Percentiles rank a stretch among this genome's conserved stretches.
These are phyloP conservation scores for Noctilio leporinus DNA, from an alignment of 2,113 vertebrate species.

Conservation along the genomic window DNA sequence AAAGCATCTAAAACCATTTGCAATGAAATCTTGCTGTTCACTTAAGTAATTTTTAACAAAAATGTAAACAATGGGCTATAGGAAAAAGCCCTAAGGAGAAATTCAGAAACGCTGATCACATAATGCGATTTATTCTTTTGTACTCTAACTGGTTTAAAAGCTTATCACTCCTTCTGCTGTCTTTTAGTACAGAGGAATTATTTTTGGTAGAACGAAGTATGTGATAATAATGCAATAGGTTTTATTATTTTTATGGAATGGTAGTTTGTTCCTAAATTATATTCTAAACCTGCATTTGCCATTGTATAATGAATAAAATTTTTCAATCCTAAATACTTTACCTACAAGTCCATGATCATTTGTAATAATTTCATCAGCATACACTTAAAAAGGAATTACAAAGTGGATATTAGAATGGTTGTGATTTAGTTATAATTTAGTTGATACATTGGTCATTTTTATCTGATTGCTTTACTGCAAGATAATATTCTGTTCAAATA, in stretches of 20 bases:
- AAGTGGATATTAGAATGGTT: not conserved
- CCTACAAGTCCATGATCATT: not conserved
- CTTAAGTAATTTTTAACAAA: not conserved
- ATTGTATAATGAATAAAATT: not conserved
- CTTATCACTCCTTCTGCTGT: not conserved
- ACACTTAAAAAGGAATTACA: not conserved
- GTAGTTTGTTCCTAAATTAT: constrained; percentile 17
- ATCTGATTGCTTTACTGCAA: constrained; percentile 54
- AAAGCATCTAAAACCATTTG: not conserved
- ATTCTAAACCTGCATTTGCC: not conserved
- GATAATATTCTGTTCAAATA: constrained; percentile 40
- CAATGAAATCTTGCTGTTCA: not conserved
- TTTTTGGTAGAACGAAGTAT: constrained; percentile 30
- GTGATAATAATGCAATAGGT: not conserved
- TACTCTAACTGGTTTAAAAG: not conserved
- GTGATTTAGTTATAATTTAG: constrained; percentile 46
- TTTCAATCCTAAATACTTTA: constrained; percentile 20
- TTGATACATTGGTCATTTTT: not conserved
- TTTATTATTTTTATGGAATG: constrained; percentile 21
- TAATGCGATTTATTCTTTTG: not conserved
- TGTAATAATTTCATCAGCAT: not conserved
- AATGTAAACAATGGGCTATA: not conserved
- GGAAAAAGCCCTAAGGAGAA: not conserved
- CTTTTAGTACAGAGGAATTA: not conserved
- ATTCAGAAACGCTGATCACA: constrained; percentile 4